phyloP scores from a whole-genome alignment of 2,113 vertebrate species.

The Rhodinocichla rosea region DNA sequence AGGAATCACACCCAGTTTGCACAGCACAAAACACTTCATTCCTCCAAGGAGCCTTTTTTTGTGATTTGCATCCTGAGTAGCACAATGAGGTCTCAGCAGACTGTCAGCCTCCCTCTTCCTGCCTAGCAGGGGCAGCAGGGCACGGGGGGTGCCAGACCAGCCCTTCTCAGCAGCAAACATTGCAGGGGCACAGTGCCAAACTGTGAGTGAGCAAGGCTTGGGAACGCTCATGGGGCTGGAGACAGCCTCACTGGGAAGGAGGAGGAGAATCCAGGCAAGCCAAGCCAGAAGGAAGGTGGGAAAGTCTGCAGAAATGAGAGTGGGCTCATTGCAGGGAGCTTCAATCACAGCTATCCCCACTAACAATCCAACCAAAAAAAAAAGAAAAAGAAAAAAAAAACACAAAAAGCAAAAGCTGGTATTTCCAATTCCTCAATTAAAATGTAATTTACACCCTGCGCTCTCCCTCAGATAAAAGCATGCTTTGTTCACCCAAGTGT shows the following conservation, averaged over 20 bases:
- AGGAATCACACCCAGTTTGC: neutral
- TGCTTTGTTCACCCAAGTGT: conserved; percentile 40
- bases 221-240: neutral
- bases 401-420: neutral
- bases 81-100: neutral
- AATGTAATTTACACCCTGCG: conserved; percentile 45
- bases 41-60: neutral
- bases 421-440: conserved; percentile 42
- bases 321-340: neutral
- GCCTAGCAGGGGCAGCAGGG: neutral
- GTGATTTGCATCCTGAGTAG: neutral
- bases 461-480: conserved; percentile 18
- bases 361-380: neutral
- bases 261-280: neutral
- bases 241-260: neutral
- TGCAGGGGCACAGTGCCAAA: neutral
- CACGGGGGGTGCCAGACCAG: neutral
- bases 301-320: neutral
- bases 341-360: neutral
- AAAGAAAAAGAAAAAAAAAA: no score
- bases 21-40: neutral
- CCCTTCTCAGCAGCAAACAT: neutral
- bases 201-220: neutral
- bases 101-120: neutral
- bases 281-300: neutral